Conservation (phyloP, 2,888 invertebrate genomes). For the Scaptomyza reducta region DNA sequence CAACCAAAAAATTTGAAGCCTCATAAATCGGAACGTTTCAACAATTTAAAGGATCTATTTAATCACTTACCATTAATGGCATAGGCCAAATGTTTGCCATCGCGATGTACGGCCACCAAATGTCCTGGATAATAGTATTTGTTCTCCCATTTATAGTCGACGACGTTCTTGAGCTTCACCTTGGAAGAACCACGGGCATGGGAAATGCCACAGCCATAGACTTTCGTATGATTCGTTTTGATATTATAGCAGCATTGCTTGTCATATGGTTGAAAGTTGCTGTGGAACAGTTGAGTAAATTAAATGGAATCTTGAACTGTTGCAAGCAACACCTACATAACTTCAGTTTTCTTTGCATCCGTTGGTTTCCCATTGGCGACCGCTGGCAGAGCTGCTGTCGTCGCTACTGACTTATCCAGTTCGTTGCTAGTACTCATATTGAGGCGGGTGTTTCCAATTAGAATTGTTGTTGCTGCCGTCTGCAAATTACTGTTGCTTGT, state of each 20-base stretch:
- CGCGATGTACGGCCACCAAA: constrained; percentile 93
- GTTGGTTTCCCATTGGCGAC: constrained; percentile 48
- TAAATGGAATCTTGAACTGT: background rate
- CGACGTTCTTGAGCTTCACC: constrained; percentile 94
- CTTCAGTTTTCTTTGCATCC: constrained; percentile 55
- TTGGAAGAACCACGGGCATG: constrained; percentile 94
- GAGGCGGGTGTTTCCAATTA: constrained; percentile 34
- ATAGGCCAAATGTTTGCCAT: constrained; percentile 94
- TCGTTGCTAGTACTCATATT: constrained; percentile 63
- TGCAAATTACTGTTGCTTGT: constrained; percentile 52
- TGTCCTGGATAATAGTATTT: constrained; percentile 95
- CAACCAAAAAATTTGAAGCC: background rate
- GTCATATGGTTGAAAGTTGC: constrained; percentile 79
- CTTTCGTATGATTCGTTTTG: constrained; percentile 86
- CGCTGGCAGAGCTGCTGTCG: constrained; percentile 1
- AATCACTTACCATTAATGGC: constrained; percentile 91
- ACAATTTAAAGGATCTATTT: background rate
- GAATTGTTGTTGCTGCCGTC: constrained; percentile 32
- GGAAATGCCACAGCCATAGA: constrained; percentile 89
- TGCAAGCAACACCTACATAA: constrained; percentile 52
- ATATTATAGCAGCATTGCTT: constrained; percentile 81
- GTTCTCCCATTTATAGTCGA: constrained; percentile 97
- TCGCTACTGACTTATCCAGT: constrained; percentile 48
- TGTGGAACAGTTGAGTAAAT: constrained; percentile 32
- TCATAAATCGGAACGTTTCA: no score